Conservation (phyloP, 1,140 invertebrate species). For the Pararge aegeria region DNA sequence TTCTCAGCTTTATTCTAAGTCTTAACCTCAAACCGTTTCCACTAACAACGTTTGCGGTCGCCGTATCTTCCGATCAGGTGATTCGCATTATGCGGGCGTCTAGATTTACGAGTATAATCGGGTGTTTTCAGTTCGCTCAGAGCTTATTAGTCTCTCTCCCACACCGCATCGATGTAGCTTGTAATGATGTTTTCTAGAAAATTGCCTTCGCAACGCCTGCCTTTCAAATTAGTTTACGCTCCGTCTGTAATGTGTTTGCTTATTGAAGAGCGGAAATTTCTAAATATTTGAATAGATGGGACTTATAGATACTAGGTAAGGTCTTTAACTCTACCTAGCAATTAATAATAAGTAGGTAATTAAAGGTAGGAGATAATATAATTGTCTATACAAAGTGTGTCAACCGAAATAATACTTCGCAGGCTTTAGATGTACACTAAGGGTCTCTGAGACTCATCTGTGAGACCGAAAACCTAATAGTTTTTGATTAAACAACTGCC, state of each 20-base stretch:
- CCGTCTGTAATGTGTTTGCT: constrained; percentile 4
- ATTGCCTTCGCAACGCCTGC: constrained; percentile 32
- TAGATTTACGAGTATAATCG: constrained; percentile 38
- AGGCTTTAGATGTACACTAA: too few species aligned
- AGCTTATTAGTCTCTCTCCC: constrained; percentile 34
- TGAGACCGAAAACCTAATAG: too few species aligned
- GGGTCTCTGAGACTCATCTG: too few species aligned
- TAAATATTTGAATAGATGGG: neutral
- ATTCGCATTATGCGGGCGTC: constrained; percentile 32
- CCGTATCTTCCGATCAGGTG: constrained; percentile 27
- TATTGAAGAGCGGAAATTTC: constrained; percentile 3
- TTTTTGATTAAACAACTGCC: too few species aligned
- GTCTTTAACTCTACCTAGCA: too few species aligned
- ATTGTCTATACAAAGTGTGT: too few species aligned
- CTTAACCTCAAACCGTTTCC: constrained; percentile 11
- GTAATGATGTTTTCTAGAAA: constrained; percentile 37
- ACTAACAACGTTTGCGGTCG: constrained; percentile 17
- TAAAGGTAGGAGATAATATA: too few species aligned
- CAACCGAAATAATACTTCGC: too few species aligned
- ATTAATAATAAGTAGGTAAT: constrained; percentile 5
- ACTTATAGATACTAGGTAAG: neutral
- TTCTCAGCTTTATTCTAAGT: too few species aligned
- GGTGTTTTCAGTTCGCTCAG: constrained; percentile 27
- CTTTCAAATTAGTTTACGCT: constrained; percentile 26
- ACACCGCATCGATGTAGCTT: constrained; percentile 26